phyloP scores from a whole-genome alignment of 1,140 invertebrate genomes.

The Propsilocerus akamusi region DNA sequence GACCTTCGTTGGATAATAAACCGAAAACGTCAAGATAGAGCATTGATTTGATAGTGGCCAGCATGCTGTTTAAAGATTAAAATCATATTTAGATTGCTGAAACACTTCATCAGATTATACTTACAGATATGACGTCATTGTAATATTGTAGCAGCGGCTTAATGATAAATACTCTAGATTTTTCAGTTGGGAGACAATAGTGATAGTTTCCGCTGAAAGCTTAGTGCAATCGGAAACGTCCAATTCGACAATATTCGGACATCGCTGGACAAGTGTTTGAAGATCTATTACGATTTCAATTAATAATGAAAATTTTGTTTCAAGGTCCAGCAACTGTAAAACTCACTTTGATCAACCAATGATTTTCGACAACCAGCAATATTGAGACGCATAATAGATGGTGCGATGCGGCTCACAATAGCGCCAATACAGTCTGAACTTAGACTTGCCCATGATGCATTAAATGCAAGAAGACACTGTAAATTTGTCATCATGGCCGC shows the following conservation, averaged over 20 bases:
- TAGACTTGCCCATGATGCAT: constrained; percentile 68
- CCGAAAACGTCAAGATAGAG: constrained; percentile 60
- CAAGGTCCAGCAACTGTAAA: not conserved
- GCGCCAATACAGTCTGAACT: constrained; percentile 33
- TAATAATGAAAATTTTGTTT: not conserved
- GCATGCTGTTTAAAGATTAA: constrained; percentile 25
- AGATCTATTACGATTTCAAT: constrained; percentile 35
- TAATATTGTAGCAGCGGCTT: constrained; percentile 65
- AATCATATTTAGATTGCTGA: not conserved
- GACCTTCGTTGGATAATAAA: constrained; percentile 36
- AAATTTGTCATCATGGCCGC: constrained; percentile 36
- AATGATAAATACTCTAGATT: constrained; percentile 65
- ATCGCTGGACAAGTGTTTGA: constrained; percentile 36
- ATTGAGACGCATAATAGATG: constrained; percentile 50
- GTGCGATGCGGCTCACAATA: constrained; percentile 39
- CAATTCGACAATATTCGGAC: constrained; percentile 55
- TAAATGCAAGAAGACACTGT: constrained; percentile 46
- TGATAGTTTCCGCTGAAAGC: constrained; percentile 37
- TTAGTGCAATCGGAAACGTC: constrained; percentile 72
- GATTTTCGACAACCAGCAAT: constrained; percentile 58
- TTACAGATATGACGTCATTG: constrained; percentile 37
- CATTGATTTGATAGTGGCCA: constrained; percentile 33
- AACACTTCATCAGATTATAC: constrained; percentile 12
- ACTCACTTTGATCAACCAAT: constrained; percentile 54
- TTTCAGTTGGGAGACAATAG: constrained; percentile 37